Percentiles rank a stretch among this genome's conserved stretches.
Evolutionary conservation across 2,113 vertebrate species (phyloP).

Genomic region (Cyrtonyx montezumae): DNA sequence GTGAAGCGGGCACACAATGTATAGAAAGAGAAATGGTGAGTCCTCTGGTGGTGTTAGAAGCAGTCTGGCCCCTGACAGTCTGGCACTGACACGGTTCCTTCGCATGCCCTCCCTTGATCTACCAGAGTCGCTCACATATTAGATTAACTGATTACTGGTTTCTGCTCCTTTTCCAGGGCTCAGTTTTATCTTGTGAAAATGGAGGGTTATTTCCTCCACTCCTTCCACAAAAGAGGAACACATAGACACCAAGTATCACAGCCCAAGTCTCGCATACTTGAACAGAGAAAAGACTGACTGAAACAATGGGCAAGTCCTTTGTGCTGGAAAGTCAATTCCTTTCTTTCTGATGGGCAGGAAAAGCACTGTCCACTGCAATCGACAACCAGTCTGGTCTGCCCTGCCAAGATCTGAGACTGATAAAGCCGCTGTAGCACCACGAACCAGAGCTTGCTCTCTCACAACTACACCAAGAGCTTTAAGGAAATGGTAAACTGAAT

Average conservation of each 20-base stretch:
- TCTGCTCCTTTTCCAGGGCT: neutral
- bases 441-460: neutral
- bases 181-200: neutral
- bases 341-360: neutral
- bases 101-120: neutral
- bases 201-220: neutral
- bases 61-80: neutral
- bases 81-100: neutral
- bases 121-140: neutral
- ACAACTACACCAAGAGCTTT: neutral
- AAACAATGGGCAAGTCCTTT: neutral
- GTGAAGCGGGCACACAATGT: neutral
- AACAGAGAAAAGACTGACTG: neutral
- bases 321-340: neutral
- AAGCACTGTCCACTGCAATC: accelerated
- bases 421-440: neutral
- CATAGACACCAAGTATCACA: neutral
- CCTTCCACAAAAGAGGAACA: neutral
- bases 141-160: neutral
- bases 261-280: neutral
- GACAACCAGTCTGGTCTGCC: neutral
- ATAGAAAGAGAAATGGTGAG: neutral
- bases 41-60: neutral
- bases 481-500: conserved; percentile 13
- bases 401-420: neutral